phyloP scores from a whole-genome alignment of 2,797 vertebrate genomes.

The Takifugu rubripes region DNA sequence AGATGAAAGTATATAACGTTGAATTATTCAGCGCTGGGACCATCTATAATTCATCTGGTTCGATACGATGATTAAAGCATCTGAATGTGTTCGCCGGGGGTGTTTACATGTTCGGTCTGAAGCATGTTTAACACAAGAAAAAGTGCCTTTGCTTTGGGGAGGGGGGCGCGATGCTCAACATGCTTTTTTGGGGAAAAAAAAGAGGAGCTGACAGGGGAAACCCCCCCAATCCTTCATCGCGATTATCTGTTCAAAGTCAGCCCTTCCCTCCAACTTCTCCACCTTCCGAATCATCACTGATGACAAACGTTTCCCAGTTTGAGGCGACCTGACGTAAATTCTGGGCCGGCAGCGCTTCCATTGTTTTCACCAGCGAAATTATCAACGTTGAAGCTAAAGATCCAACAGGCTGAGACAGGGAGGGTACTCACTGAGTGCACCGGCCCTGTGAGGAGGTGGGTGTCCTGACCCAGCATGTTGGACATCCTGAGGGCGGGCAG shows the following conservation, averaged over 20 bases:
- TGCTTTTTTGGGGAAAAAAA: conserved; percentile 49
- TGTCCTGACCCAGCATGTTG: conserved; percentile 96
- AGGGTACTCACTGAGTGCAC: conserved; percentile 92
- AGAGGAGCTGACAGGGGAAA: conserved; percentile 71
- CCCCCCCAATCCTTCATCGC: conserved; percentile 18
- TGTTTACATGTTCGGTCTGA: conserved; percentile 72
- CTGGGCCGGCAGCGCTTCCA: no score
- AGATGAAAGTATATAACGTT: conserved; percentile 79
- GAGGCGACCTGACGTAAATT: no score
- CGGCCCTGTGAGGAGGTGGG: conserved; percentile 92
- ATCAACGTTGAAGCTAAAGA: neutral
- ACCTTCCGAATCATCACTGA: conserved; percentile 47
- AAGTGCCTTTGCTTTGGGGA: conserved; percentile 55
- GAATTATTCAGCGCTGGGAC: conserved; percentile 72
- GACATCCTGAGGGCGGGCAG: conserved; percentile 98
- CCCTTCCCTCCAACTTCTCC: conserved; percentile 11
- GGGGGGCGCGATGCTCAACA: conserved; percentile 27
- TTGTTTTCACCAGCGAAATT: neutral
- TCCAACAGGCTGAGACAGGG: neutral
- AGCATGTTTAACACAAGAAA: conserved; percentile 74
- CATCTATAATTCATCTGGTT: conserved; percentile 78
- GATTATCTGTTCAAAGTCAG: conserved; percentile 36
- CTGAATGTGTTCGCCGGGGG: conserved; percentile 69
- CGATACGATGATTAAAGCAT: conserved; percentile 78
- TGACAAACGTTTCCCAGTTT: conserved; percentile 34